Percentiles rank a stretch among this genome's conserved stretches.
These are phyloP conservation scores for Hippocampus comes DNA, from an alignment of 2,113 vertebrate species.

Conservation along the genomic window DNA sequence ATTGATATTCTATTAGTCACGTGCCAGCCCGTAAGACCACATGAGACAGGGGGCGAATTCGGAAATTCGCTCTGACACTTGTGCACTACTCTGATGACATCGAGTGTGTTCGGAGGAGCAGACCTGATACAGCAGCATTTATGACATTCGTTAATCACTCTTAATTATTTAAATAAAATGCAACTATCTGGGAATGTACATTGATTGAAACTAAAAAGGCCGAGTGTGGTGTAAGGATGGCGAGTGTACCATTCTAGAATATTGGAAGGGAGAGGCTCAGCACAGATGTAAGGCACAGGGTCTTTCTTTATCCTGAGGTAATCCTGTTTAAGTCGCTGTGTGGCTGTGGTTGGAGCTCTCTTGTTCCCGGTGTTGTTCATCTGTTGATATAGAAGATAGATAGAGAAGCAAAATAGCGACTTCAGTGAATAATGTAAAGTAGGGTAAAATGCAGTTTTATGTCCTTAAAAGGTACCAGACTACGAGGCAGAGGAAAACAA, in stretches of 20 bases:
- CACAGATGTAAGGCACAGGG: slow-evolving; percentile 98
- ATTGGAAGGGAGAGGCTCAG: slow-evolving; percentile 94
- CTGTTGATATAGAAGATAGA: slow-evolving; percentile 54
- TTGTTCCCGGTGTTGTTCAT: slow-evolving; percentile 94
- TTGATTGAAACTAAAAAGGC: background rate
- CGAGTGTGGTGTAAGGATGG: background rate
- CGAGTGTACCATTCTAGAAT: slow-evolving; percentile 90
- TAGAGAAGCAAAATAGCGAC: background rate
- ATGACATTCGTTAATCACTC: background rate
- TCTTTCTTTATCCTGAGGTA: slow-evolving; percentile 98
- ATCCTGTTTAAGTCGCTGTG: slow-evolving; percentile 95
- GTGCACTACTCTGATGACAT: too few species aligned
- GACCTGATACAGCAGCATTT: background rate
- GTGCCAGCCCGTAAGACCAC: too few species aligned
- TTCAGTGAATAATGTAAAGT: background rate
- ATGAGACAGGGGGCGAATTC: too few species aligned
- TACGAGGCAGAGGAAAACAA: background rate
- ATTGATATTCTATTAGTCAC: too few species aligned
- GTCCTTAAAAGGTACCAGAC: background rate
- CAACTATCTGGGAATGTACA: background rate
- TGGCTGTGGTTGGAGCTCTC: slow-evolving; percentile 95
- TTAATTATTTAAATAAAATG: too few species aligned
- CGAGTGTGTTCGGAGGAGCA: too few species aligned
- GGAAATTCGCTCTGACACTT: too few species aligned
- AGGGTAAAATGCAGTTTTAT: background rate